Percentiles rank a stretch among this genome's conserved stretches.
phyloP scores from a whole-genome alignment of 2,888 invertebrate species.

The Philaethria dido region DNA sequence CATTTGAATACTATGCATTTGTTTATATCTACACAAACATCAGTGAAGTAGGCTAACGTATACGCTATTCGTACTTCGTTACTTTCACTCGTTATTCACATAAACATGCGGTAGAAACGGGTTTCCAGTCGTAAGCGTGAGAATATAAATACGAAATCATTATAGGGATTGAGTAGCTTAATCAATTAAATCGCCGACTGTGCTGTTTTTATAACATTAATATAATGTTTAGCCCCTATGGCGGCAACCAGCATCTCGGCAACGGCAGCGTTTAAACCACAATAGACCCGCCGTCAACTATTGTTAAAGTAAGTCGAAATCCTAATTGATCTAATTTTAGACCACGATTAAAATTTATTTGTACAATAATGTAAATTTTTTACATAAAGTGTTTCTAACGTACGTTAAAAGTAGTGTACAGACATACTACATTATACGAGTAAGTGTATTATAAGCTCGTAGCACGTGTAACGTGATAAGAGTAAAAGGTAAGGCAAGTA shows the following conservation, averaged over 20 bases:
- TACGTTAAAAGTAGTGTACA: constrained; percentile 10
- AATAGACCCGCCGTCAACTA: constrained; percentile 4
- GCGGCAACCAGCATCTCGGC: constrained; percentile 13
- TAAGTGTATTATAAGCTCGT: constrained; percentile 54
- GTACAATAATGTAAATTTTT: background rate
- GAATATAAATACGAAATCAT: constrained; percentile 39
- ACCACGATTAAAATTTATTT: constrained; percentile 4
- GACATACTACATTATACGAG: constrained; percentile 27
- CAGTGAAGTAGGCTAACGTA: constrained; percentile 44
- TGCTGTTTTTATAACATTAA: background rate
- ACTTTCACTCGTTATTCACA: constrained; percentile 63
- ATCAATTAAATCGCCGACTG: constrained; percentile 33
- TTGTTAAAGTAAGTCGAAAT: background rate
- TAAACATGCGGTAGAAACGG: constrained; percentile 49
- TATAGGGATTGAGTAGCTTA: constrained; percentile 24
- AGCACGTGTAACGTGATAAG: constrained; percentile 71
- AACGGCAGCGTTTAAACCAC: constrained; percentile 2
- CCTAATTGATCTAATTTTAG: background rate
- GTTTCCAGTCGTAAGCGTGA: constrained; percentile 45
- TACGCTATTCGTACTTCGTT: constrained; percentile 46
- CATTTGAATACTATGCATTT: constrained; percentile 54
- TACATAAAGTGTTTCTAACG: background rate
- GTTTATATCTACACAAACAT: constrained; percentile 50
- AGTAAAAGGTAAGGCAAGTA: constrained; percentile 50
- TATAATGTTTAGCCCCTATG: constrained; percentile 7